Percentiles rank a stretch among this genome's conserved stretches.
phyloP scores from a whole-genome alignment of 2,797 vertebrate genomes.

The Malacoctenus gilli region DNA sequence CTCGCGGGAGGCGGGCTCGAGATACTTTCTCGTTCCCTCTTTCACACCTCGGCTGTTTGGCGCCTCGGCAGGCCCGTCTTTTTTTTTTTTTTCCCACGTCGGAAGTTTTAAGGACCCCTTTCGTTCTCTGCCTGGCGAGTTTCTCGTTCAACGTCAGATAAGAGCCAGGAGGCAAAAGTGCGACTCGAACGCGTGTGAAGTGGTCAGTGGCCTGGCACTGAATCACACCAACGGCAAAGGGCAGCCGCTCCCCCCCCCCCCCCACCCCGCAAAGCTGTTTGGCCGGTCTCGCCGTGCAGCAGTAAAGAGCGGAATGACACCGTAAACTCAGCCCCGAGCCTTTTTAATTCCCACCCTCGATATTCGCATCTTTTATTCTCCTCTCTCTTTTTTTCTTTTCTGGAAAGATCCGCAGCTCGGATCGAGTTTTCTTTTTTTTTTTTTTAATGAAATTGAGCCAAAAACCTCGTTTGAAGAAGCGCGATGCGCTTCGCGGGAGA shows the following conservation, averaged over 20 bases:
- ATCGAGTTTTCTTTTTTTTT: constrained; percentile 9
- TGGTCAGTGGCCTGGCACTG: constrained; percentile 6
- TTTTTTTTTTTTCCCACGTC: no score
- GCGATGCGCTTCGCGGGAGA: constrained; percentile 10
- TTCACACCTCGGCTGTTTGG: neutral
- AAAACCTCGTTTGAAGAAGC: constrained; percentile 16
- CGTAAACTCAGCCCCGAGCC: constrained; percentile 72
- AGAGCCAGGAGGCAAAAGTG: neutral
- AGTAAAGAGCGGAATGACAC: constrained; percentile 43
- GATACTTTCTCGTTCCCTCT: neutral
- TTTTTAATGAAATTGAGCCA: constrained; percentile 8
- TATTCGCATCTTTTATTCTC: constrained; percentile 5
- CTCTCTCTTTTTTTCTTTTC: no score
- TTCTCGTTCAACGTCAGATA: neutral
- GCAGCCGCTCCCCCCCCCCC: no score
- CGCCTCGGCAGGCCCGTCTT: neutral
- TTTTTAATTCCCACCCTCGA: constrained; percentile 36
- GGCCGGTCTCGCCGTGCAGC: constrained; percentile 78
- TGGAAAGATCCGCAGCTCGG: constrained; percentile 10
- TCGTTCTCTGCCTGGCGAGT: no score
- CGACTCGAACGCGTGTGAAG: neutral
- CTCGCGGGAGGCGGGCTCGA: no score
- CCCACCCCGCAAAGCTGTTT: constrained; percentile 27
- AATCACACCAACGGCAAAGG: constrained; percentile 64
- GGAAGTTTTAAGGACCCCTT: no score